Conservation (phyloP, 2,797 vertebrate genomes). For the Halcyon smyrnensis region DNA sequence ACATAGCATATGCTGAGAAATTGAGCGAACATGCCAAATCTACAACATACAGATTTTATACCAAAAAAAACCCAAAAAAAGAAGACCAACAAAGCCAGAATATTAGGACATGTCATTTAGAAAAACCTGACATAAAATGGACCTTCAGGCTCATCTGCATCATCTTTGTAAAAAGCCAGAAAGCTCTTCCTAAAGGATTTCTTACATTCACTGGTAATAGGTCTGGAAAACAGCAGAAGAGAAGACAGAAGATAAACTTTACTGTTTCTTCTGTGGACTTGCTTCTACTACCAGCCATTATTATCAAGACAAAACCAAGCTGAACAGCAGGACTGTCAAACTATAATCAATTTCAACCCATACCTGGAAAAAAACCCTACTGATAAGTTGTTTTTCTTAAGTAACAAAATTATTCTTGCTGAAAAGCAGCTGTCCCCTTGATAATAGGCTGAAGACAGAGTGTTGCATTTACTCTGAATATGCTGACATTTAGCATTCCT, state of each 20-base stretch:
- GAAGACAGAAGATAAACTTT: background rate
- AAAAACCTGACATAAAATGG: background rate
- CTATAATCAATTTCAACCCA: background rate
- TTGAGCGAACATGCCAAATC: background rate
- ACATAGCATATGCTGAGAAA: background rate
- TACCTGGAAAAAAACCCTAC: rapidly evolving
- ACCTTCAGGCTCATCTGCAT: background rate
- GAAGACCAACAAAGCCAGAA: background rate
- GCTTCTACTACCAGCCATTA: background rate
- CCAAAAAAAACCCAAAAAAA: background rate
- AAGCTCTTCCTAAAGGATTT: background rate
- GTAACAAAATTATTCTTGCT: background rate
- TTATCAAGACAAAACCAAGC: background rate
- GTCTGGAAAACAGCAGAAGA: background rate
- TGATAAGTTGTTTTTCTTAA: background rate
- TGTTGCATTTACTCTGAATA: background rate
- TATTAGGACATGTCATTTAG: background rate
- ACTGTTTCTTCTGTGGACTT: background rate
- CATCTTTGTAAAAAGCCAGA: background rate
- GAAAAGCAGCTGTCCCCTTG: background rate
- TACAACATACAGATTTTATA: background rate
- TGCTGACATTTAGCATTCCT: background rate
- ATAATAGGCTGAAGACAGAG: background rate
- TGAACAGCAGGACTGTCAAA: background rate
- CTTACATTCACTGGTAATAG: background rate